Base-by-base conservation (phyloP, 2,797 vertebrate species). In the Melanotaenia parkinsoni region DNA sequence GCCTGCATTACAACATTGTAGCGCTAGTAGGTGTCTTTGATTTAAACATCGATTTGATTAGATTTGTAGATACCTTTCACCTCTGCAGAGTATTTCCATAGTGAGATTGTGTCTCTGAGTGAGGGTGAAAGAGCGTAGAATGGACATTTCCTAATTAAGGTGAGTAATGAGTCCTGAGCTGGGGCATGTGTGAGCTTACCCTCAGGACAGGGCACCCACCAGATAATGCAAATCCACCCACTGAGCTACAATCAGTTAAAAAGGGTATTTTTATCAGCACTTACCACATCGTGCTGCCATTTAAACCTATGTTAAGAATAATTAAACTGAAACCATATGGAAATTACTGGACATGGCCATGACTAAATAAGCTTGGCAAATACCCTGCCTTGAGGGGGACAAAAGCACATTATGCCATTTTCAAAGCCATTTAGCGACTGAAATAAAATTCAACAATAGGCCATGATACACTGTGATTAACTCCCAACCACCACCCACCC, bases 291-390 rank as follows among this genome's bases (percentile, higher is more conserved):
- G 67, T 18, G 72, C 85, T 78, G 81, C 90, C 87, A 84, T 77
- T 80, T 82, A 79, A 88, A 92, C 72, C 79, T 74, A 78, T 70
- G 58, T 83, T 86, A 82, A 72, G 83, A 92, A 91, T 91, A 92
- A 93, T 95, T 93, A 92, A 92, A 85, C 76, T 79, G 80, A 74
- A 92, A 93, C 93, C 91, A 91, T 93, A 93, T 93, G 92, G 91
- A 95, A 92, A 94, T 93, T 69, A 92, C 90, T 87, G 91, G 92
- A 94, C 92, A 89, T 82, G 90, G 88, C 89, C 84, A 61, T 91
- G 91, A 94, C 94, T 95, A 94, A 94, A 94, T 91, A 94, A 92
- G 88, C 90, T 91, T 84, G 89, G 85, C 82, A 83, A 93, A 93
- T 89, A 92, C 87, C 91, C 88, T 83, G 83, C 90, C 93, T 91